Percentiles rank a stretch among this genome's conserved stretches.
Conservation (phyloP, 2,888 invertebrate genomes). For the Lymantria dispar region DNA sequence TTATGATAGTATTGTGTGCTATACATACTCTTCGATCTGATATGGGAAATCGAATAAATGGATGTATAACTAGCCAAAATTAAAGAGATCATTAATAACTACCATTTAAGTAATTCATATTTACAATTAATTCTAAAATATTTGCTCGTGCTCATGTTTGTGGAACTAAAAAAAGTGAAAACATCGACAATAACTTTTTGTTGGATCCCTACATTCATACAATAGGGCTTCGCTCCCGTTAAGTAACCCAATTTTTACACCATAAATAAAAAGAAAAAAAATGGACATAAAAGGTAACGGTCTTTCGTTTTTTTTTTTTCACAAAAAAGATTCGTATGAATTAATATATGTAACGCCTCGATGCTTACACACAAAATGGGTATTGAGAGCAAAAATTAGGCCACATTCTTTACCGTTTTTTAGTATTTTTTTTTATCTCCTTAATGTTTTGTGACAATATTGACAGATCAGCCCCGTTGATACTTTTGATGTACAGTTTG, state of each 20-base stretch:
- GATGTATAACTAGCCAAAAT: background rate
- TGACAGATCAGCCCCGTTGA: constrained; percentile 68
- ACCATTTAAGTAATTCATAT: constrained; percentile 49
- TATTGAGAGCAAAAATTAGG: constrained; percentile 80
- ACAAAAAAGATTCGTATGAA: constrained; percentile 48
- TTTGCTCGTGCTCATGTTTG: constrained; percentile 29
- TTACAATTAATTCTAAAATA: constrained; percentile 49
- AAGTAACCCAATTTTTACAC: constrained; percentile 82
- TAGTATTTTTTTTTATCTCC: constrained; percentile 37
- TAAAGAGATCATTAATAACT: constrained; percentile 55
- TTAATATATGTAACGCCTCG: constrained; percentile 78
- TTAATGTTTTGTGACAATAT: constrained; percentile 78
- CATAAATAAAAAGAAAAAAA: constrained; percentile 74
- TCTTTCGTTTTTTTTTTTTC: constrained; percentile 50
- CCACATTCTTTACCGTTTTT: constrained; percentile 65
- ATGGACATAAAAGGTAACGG: constrained; percentile 67
- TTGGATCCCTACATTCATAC: constrained; percentile 49
- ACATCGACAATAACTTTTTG: constrained; percentile 33
- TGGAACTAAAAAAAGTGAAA: constrained; percentile 34
- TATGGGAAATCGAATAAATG: too few relatives aligned
- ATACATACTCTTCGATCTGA: too few relatives aligned
- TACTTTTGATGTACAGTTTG: constrained; percentile 48
- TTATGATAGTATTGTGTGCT: too few relatives aligned
- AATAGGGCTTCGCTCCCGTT: constrained; percentile 71
- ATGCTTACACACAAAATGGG: constrained; percentile 74